Base-by-base conservation (phyloP, 2,113 vertebrate species). In the Pelecanus crispus region DNA sequence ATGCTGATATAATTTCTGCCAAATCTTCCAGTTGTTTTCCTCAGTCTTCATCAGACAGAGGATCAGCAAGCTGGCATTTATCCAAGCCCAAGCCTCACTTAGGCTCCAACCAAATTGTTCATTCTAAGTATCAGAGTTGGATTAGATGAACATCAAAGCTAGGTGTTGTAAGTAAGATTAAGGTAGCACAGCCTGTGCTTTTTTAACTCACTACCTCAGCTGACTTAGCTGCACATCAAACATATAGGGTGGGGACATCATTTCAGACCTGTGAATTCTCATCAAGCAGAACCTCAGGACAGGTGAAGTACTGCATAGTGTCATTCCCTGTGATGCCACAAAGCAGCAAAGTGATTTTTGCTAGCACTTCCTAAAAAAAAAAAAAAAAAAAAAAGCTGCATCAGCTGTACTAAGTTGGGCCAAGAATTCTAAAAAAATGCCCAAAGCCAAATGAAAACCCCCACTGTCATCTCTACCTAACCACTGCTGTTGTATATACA, bases 21-120 rank as follows among this genome's bases (percentile, higher is more conserved):
- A 96, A 75, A 91, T 36, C 83, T 95, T 96, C 90, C 91, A 86
- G 82, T 89, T 95, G 94, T 85, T 97, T 96, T 91, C 80, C 55
- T 91, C 78, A n/a, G 68, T 61, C 77, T 94, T 94, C 90, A 83
- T 94, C 93, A 94, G 88, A 56, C 17, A 90, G 72, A 95, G 81
- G 83, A 95, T 85, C 83, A 80, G 75, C 32, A 47, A 59, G 7
- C 2, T 96, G 96, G 81, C 88, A 42, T 73, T 94, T 90, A 62
- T 85, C 86, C 94, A 96, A 93, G 32, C 45, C 42, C 47, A 81
- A 93, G 62, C 55, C 53, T 85, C 17, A 9, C 73, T 62, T 8
- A 58, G 17, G 12, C 70, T 91, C 70, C 81, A 81, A 34, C 70
- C 40, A 92, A 75, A 80, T n/a, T 47, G 32, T 21, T 87, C 78